Percentiles rank a stretch among this genome's conserved stretches.
Evolutionary conservation across 2,797 vertebrate species (phyloP).

Genomic region (Eidolon dupreanum): DNA sequence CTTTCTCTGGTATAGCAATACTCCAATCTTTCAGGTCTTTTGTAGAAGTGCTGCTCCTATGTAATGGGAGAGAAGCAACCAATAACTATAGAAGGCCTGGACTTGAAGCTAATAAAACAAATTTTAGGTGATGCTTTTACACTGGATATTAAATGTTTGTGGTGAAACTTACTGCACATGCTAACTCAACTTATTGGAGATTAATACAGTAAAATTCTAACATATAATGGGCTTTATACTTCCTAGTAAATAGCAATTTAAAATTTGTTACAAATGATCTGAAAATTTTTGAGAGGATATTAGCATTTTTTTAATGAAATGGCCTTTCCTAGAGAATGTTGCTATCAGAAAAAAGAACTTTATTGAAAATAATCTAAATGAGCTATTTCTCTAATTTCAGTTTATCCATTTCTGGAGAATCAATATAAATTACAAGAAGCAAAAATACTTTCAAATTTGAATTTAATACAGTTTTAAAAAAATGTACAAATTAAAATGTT

Average conservation of each 20-base stretch:
- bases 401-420: neutral
- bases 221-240: neutral
- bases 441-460: slow-evolving; percentile 24
- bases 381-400: slow-evolving; percentile 5
- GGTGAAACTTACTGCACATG: neutral
- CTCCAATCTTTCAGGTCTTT: neutral
- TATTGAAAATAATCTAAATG: neutral
- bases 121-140: neutral
- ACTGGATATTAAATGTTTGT: slow-evolving; percentile 36
- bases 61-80: neutral
- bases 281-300: neutral
- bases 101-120: neutral
- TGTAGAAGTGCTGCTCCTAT: slow-evolving; percentile 19
- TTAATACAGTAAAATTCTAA: neutral
- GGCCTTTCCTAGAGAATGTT: neutral
- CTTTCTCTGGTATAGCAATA: neutral
- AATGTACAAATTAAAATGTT: slow-evolving; percentile 46
- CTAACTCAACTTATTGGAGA: neutral
- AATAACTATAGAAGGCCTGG: neutral
- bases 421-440: neutral
- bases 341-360: neutral
- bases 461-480: slow-evolving; percentile 28
- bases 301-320: neutral
- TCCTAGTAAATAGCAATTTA: neutral
- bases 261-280: neutral